phyloP scores from a whole-genome alignment of 2,113 vertebrate species.

The Heterochromis multidens region DNA sequence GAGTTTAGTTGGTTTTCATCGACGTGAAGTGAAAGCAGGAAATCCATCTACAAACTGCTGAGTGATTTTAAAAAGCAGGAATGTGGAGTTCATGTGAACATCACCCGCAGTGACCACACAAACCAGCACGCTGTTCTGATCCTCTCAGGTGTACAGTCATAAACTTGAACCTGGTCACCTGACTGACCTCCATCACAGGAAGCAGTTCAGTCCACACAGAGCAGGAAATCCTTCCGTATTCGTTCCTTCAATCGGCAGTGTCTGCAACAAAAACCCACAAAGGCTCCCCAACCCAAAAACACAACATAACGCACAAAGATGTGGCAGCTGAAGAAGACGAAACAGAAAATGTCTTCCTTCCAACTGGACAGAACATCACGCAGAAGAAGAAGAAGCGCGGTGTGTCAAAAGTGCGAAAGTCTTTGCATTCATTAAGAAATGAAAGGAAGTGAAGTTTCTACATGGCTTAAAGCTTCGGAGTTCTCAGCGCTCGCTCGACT shows the following conservation, averaged over 20 bases:
- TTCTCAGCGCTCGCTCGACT: constrained; percentile 39
- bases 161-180: neutral
- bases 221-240: neutral
- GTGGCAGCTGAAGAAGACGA: neutral
- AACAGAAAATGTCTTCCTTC: neutral
- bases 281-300: neutral
- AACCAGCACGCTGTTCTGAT: neutral
- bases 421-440: constrained; percentile 59
- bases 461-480: constrained; percentile 75
- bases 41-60: neutral
- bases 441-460: constrained; percentile 48
- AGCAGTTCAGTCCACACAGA: neutral
- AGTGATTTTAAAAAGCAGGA: neutral
- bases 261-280: neutral
- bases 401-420: constrained; percentile 52
- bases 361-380: constrained; percentile 18
- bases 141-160: neutral
- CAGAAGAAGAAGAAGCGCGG: constrained; percentile 44
- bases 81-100: neutral
- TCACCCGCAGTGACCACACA: neutral
- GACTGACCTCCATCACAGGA: neutral
- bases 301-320: neutral
- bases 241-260: neutral
- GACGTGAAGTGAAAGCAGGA: neutral
- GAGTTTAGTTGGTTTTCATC: neutral